Evolutionary conservation across 2,113 vertebrate species (phyloP).

Genomic region (Bubo bubo): DNA sequence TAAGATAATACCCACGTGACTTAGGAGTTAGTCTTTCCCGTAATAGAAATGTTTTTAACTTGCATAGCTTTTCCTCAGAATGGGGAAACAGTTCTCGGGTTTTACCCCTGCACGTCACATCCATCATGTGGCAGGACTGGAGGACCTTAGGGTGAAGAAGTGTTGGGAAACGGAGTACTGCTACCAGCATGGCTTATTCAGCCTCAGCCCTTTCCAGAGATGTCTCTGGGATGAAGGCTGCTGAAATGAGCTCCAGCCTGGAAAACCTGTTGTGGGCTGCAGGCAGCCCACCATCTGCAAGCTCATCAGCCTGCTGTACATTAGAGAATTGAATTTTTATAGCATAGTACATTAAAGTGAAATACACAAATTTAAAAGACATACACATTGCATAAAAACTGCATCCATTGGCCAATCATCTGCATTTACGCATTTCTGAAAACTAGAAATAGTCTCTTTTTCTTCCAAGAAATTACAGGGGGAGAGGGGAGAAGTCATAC

Average conservation of each 20-base stretch:
- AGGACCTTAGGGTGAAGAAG: not conserved
- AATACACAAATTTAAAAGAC: not conserved
- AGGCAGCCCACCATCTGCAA: not conserved
- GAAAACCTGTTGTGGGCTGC: not conserved
- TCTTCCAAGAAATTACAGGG: not conserved
- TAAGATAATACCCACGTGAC: not conserved
- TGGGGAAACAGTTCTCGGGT: not conserved
- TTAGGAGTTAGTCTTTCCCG: not conserved
- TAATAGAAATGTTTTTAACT: not conserved
- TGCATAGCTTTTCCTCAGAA: not conserved
- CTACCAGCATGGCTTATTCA: not conserved
- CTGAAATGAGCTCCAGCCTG: not conserved
- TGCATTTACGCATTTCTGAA: not conserved
- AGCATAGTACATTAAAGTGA: rapidly evolving
- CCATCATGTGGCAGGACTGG: not conserved
- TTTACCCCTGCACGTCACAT: not conserved
- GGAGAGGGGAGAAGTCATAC: not conserved
- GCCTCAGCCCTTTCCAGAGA: not conserved
- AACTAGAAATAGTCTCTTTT: not conserved
- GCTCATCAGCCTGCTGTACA: not conserved
- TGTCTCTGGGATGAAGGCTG: not conserved
- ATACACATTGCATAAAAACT: not conserved
- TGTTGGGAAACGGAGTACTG: rapidly evolving
- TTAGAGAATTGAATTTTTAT: not conserved
- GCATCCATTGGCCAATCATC: not conserved